Evolutionary conservation across 2,113 vertebrate genomes (phyloP), one percentile per base, ranked within the genome.

Genomic region (Varanus salvator): DNA sequence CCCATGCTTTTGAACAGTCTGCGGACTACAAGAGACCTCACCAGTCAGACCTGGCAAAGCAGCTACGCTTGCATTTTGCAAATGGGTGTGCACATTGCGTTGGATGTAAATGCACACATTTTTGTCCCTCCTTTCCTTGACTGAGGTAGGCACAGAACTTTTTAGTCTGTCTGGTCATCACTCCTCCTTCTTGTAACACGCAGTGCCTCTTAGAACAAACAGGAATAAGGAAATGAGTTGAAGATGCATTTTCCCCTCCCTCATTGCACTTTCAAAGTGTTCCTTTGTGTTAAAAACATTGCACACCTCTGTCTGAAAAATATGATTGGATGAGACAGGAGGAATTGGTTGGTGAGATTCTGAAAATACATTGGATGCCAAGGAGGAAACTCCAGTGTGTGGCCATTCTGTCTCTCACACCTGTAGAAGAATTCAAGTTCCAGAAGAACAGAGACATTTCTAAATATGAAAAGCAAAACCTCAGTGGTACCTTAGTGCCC

Each of bases 391-490:
- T 50, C 64, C 57, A 66, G 7, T 3, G 14, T 68, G 5, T 34
- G 3, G 69, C 68, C 27, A 3, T 69, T 84, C 34, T 80, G 3
- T 12, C 77, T 60, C 31, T 50, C 69, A 50, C 8, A 3, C 9
- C 87, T 91, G 38, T 78, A 64, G 52, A 23, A 81, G 87, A 60
- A 57, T 44, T 76, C 83, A 80, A 31, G 77, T 84, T 94, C 89
- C 23, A 76, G 27, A 90, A 52, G 21, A 90, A 66, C 19, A 77
- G 54, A 86, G 52, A 44, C 54, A 75, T 86, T 84, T 89, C 87
- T 93, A 50, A 48, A n/a, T 66, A 50, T 82, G 77, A 77, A 84
- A 90, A 86, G 54, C 72, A 31, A 66, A 0, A 4, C 50, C 23
- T 93, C 44, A 1, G 1, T 81, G 91, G 77, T 34, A 81, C 66